Conservation (phyloP, 2,888 invertebrate species). For the Synanthedon andrenaeformis region DNA sequence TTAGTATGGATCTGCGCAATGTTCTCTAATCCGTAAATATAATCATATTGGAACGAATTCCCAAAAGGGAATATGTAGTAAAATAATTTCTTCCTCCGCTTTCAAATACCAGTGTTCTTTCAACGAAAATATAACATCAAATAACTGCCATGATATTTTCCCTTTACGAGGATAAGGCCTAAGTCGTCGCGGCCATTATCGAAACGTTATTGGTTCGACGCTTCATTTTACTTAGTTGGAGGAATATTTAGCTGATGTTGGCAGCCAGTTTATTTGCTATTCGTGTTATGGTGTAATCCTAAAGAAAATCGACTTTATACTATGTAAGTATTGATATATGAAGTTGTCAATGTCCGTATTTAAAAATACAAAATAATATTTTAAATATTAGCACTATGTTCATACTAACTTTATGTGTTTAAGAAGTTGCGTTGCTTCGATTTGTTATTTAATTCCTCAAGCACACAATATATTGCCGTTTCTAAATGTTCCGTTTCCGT, state of each 20-base stretch:
- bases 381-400: no score
- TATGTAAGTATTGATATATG: no score
- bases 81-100: constrained; percentile 3
- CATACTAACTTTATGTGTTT: no score
- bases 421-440: no score
- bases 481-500: no score
- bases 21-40: background rate
- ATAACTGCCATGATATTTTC: constrained; percentile 19
- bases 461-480: no score
- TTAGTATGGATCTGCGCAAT: no score
- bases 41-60: background rate
- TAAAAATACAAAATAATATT: no score
- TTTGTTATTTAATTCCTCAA: no score
- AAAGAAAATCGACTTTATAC: no score
- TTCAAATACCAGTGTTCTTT: constrained; percentile 13
- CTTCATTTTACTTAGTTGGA: constrained; percentile 24
- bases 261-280: background rate
- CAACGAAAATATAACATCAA: constrained; percentile 21
- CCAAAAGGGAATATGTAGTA: background rate
- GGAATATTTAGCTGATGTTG: constrained; percentile 6
- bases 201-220: constrained; percentile 27
- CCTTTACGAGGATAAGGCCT: constrained; percentile 17
- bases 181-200: constrained; percentile 27
- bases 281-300: no score
- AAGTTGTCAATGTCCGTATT: no score